A percentile compares a stretch with the other conserved stretches of the same genome.
Evolutionary conservation across 2,113 vertebrate species (phyloP).

Genomic region (Podiceps cristatus): DNA sequence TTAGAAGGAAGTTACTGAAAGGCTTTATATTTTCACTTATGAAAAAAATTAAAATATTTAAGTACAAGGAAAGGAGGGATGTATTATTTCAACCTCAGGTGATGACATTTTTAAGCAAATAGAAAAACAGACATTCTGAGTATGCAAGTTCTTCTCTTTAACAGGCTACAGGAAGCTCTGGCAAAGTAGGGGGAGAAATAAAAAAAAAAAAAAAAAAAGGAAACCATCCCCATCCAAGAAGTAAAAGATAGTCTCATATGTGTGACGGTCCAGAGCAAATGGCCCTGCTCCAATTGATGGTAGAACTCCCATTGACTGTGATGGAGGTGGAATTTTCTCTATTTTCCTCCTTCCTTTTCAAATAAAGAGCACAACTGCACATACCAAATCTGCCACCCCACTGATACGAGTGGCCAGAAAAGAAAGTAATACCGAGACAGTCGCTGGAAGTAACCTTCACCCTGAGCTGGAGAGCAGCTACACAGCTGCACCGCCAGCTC

Average conservation of each 20-base stretch:
- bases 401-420: neutral
- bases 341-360: neutral
- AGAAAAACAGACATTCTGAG: neutral
- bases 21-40: neutral
- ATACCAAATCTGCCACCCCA: neutral
- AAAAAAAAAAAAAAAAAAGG: neutral
- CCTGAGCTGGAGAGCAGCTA: neutral
- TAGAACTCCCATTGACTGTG: neutral
- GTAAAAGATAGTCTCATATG: neutral
- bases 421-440: neutral
- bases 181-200: neutral
- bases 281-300: neutral
- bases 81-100: neutral
- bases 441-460: neutral
- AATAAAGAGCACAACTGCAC: neutral
- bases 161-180: neutral
- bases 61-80: neutral
- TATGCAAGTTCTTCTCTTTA: neutral
- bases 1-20: neutral
- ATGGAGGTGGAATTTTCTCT: neutral
- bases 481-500: neutral
- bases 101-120: neutral
- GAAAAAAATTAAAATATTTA: neutral
- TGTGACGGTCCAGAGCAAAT: neutral
- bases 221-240: neutral